Percentiles rank a stretch among this genome's conserved stretches.
These are phyloP conservation scores for Acrocephalus scirpaceus DNA, from an alignment of 2,797 vertebrate genomes.

Conservation along the genomic window DNA sequence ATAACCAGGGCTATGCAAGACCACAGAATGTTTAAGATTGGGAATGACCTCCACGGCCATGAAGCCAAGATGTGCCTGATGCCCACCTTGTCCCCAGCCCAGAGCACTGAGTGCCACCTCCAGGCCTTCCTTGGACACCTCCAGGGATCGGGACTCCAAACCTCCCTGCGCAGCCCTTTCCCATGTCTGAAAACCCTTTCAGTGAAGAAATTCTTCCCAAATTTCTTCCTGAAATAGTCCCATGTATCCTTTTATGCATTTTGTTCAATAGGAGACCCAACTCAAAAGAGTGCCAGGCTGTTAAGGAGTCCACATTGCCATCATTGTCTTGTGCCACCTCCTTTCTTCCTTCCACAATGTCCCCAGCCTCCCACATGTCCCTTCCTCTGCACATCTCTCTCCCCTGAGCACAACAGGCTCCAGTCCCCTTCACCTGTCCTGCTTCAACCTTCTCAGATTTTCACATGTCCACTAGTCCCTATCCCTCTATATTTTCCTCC, in stretches of 20 bases:
- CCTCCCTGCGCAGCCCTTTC: not conserved
- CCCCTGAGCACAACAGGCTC: not conserved
- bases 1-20: accelerated
- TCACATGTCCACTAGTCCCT: not conserved
- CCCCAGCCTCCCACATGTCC: not conserved
- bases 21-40: not conserved
- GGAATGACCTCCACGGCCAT: not conserved
- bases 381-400: not conserved
- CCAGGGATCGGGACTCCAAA: not conserved
- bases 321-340: not conserved
- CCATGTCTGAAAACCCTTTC: not conserved
- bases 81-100: accelerated
- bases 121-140: not conserved
- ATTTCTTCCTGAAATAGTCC: not conserved
- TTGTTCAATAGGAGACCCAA: not conserved
- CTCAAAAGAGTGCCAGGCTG: not conserved
- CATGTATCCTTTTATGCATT: not conserved
- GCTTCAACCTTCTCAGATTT: not conserved
- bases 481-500: not conserved
- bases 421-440: not conserved
- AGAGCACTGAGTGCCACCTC: not conserved
- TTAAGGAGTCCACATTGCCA: not conserved
- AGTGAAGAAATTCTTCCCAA: not conserved
- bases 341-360: not conserved
- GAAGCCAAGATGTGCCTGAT: accelerated